Evolutionary conservation across 2,888 invertebrate species (phyloP).

Genomic region (Pyrrhia umbra): DNA sequence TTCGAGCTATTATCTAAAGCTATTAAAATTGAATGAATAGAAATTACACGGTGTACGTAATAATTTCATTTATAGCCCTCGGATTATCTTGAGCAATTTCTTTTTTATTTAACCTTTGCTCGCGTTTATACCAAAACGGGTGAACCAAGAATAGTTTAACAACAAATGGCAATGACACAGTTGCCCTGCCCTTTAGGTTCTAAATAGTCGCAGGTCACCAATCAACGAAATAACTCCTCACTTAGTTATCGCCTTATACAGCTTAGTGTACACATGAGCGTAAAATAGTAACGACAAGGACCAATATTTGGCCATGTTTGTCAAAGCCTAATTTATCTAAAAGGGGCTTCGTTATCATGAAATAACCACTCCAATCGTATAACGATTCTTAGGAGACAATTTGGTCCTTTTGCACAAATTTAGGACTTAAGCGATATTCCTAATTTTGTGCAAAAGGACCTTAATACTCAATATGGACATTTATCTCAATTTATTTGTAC

Average conservation of each 20-base stretch:
- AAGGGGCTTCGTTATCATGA: background rate
- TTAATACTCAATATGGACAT: background rate
- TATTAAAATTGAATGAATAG: conserved; percentile 46
- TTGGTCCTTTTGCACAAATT: background rate
- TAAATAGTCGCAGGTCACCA: conserved; percentile 42
- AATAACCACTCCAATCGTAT: background rate
- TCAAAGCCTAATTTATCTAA: background rate
- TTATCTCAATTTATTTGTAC: too few species aligned
- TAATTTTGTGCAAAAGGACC: background rate
- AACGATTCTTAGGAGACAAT: background rate
- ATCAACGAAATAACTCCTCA: conserved; percentile 44
- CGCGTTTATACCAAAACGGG: conserved; percentile 47
- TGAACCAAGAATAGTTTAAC: conserved; percentile 25
- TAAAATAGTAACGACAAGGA: background rate
- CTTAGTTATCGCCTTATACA: conserved; percentile 8
- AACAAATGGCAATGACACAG: conserved; percentile 58
- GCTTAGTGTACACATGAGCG: background rate
- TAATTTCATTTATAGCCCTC: conserved; percentile 35
- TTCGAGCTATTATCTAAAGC: conserved; percentile 40
- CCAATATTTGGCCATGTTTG: background rate
- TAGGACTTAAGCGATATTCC: background rate
- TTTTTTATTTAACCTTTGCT: conserved; percentile 48
- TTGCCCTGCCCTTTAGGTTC: conserved; percentile 54
- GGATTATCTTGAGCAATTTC: conserved; percentile 35
- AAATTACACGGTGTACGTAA: conserved; percentile 28